Percentiles rank a stretch among this genome's conserved stretches.
These are phyloP conservation scores for Apotomis turbidana DNA, from an alignment of 2,888 invertebrate genomes.

Conservation along the genomic window DNA sequence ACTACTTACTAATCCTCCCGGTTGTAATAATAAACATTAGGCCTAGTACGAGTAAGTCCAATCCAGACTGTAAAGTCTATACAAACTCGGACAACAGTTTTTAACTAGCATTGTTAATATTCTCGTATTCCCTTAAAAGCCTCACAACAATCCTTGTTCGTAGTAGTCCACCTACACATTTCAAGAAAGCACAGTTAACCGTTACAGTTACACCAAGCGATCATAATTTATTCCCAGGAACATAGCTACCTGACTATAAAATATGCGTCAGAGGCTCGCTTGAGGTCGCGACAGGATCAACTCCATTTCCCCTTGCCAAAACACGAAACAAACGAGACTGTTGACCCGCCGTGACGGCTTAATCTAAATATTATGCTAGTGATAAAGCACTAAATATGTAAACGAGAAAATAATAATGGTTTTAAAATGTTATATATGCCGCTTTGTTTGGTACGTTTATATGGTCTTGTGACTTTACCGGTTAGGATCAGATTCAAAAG, in stretches of 20 bases:
- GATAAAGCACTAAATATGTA: constrained; percentile 27
- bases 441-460: background rate
- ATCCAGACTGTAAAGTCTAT: too few relatives aligned
- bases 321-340: constrained; percentile 15
- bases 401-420: constrained; percentile 30
- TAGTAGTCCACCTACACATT: background rate
- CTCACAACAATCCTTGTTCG: background rate
- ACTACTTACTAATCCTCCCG: too few relatives aligned
- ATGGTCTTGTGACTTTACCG: background rate
- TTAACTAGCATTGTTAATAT: too few relatives aligned
- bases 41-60: too few relatives aligned
- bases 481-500: background rate
- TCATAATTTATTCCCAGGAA: constrained; percentile 19
- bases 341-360: constrained; percentile 21
- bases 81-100: too few relatives aligned
- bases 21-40: too few relatives aligned
- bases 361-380: constrained; percentile 31
- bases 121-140: background rate
- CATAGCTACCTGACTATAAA: constrained; percentile 8
- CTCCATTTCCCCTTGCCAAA: constrained; percentile 24
- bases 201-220: background rate
- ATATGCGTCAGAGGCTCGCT: constrained; percentile 4
- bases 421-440: constrained; percentile 16
- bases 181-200: background rate
- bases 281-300: constrained; percentile 15